These are phyloP conservation scores for Tetropium fuscum DNA, from an alignment of 2,888 invertebrate species.

Conservation along the genomic window DNA sequence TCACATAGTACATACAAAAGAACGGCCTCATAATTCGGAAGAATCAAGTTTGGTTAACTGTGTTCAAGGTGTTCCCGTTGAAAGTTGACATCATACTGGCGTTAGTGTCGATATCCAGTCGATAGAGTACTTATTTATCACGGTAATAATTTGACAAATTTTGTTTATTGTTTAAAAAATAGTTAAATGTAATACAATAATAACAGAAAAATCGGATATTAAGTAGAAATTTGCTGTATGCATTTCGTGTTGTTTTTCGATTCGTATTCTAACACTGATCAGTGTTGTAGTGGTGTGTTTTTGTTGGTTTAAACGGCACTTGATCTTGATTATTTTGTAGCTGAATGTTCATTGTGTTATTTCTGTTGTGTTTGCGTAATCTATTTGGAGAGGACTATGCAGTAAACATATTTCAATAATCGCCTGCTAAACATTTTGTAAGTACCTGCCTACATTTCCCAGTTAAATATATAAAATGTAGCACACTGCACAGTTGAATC, in stretches of 20 bases:
- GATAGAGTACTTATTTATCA: constrained; percentile 62
- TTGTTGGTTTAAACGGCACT: constrained; percentile 29
- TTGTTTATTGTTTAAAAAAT: constrained; percentile 58
- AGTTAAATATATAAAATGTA: too few species aligned
- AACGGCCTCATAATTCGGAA: too few species aligned
- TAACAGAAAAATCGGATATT: constrained; percentile 14
- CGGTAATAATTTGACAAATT: constrained; percentile 60
- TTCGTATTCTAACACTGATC: background rate
- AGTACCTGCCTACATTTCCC: too few species aligned
- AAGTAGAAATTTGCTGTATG: background rate
- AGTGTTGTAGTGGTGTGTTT: constrained; percentile 12
- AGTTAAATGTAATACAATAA: constrained; percentile 32
- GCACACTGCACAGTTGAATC: too few species aligned
- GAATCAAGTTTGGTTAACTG: too few species aligned
- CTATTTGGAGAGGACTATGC: constrained; percentile 15
- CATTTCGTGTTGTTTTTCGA: constrained; percentile 24
- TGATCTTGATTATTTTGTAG: constrained; percentile 11
- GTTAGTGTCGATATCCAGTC: constrained; percentile 58
- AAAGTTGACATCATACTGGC: too few species aligned
- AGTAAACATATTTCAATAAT: background rate
- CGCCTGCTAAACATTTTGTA: constrained; percentile 4
- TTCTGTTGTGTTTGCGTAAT: constrained; percentile 15
- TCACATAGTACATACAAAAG: too few species aligned
- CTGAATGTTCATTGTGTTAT: constrained; percentile 16
- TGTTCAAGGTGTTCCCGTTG: too few species aligned